phyloP scores from a whole-genome alignment of 2,888 invertebrate genomes.

The Octonoba sinensis region DNA sequence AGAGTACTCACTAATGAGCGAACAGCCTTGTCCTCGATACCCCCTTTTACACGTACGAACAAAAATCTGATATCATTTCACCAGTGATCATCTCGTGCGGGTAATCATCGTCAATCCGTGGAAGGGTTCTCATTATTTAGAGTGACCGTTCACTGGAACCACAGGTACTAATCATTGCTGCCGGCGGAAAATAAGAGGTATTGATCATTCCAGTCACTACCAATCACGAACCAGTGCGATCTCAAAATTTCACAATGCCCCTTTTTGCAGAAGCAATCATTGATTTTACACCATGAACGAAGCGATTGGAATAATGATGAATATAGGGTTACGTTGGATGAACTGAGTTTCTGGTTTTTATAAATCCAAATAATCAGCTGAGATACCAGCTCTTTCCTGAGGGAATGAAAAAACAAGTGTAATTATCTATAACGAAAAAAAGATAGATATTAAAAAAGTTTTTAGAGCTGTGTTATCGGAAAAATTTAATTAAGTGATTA shows the following conservation, averaged over 20 bases:
- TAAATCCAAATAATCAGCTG: too few relatives aligned
- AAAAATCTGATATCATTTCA: conserved; percentile 29
- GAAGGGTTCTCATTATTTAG: conserved; percentile 53
- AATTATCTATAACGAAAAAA: too few relatives aligned
- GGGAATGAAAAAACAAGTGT: too few relatives aligned
- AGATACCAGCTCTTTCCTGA: too few relatives aligned
- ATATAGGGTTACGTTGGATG: too few relatives aligned
- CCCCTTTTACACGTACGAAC: conserved; percentile 15
- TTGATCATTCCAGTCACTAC: conserved; percentile 41
- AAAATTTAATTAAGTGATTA: too few relatives aligned
- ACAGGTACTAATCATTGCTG: conserved; percentile 55
- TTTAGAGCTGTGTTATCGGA: too few relatives aligned
- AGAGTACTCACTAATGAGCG: conserved; percentile 34
- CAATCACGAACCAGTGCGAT: conserved; percentile 44
- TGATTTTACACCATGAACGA: conserved; percentile 42
- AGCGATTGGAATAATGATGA: conserved; percentile 32
- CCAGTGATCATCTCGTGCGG: conserved; percentile 37
- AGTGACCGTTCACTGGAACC: conserved; percentile 53
- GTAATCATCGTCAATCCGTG: conserved; percentile 48
- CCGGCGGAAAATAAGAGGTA: conserved; percentile 53
- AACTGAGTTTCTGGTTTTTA: too few relatives aligned
- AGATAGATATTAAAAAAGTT: too few relatives aligned
- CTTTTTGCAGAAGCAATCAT: conserved; percentile 32
- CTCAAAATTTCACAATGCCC: conserved; percentile 48
- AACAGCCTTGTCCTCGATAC: conserved; percentile 36